Evolutionary conservation across 2,113 vertebrate species (phyloP).

Genomic region (Tachysurus vachellii): DNA sequence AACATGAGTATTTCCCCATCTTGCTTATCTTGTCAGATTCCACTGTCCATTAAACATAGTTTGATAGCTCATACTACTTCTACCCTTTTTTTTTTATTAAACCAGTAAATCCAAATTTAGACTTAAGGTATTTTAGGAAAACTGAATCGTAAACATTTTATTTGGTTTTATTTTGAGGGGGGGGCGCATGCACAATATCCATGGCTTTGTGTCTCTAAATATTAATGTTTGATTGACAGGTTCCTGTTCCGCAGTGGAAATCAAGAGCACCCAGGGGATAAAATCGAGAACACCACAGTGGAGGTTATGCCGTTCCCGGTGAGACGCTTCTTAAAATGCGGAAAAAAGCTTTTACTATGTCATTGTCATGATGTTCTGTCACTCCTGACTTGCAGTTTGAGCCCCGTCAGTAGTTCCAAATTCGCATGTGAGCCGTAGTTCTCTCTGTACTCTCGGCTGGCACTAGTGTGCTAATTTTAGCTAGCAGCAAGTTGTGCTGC

Average conservation of each 20-base stretch:
- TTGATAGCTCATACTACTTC: too few relatives aligned
- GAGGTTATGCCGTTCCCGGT: slow-evolving; percentile 92
- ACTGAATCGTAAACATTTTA: too few relatives aligned
- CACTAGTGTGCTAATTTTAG: slow-evolving; percentile 39
- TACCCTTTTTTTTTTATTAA: too few relatives aligned
- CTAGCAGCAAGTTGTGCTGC: slow-evolving; percentile 24
- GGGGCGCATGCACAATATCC: slow-evolving; percentile 3
- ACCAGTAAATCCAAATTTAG: too few relatives aligned
- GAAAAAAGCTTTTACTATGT: background rate
- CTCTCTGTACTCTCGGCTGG: background rate
- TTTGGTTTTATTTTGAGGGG: too few relatives aligned
- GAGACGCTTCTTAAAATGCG: slow-evolving; percentile 35
- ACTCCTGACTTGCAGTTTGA: slow-evolving; percentile 3
- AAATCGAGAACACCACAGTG: slow-evolving; percentile 90
- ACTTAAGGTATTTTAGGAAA: too few relatives aligned
- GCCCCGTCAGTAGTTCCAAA: background rate
- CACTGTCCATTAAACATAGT: too few relatives aligned
- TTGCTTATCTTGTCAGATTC: too few relatives aligned
- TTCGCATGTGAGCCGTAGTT: background rate
- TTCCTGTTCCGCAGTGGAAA: slow-evolving; percentile 97
- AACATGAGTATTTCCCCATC: too few relatives aligned
- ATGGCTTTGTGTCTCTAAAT: background rate
- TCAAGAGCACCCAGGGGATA: slow-evolving; percentile 94
- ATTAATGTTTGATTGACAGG: slow-evolving; percentile 70
- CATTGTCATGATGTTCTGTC: background rate